A percentile compares a stretch with the other conserved stretches of the same genome.
Conservation (phyloP, 2,113 vertebrate species). For the Pteropus alecto region DNA sequence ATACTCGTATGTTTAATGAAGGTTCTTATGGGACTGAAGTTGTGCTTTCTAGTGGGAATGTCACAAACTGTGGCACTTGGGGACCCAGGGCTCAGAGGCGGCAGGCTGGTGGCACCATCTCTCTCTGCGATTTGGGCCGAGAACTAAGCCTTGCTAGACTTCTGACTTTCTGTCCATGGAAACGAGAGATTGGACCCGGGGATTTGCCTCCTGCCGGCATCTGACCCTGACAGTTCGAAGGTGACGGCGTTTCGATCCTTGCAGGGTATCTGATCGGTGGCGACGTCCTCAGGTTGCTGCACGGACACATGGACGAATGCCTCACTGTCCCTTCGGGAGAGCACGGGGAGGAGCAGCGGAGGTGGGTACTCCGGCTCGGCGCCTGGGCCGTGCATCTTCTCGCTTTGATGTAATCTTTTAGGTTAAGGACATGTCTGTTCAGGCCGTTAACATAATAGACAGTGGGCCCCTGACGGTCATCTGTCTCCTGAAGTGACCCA, state of each 20-base stretch:
- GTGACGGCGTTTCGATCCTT: constrained; percentile 14
- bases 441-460: neutral
- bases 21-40: neutral
- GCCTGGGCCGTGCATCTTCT: neutral
- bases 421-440: neutral
- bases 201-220: fast-evolving
- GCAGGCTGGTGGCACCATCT: no score
- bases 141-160: neutral
- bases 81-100: no score
- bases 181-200: neutral
- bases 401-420: neutral
- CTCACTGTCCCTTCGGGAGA: constrained; percentile 95
- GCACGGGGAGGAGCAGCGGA: constrained; percentile 94
- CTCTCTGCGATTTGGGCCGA: neutral
- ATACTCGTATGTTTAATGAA: neutral
- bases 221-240: neutral
- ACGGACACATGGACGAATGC: constrained; percentile 98
- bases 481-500: neutral
- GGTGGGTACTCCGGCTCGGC: constrained; percentile 78
- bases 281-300: constrained; percentile 93
- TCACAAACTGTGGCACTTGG: neutral
- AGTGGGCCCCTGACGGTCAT: neutral
- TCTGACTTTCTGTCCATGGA: neutral
- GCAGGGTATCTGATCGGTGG: constrained; percentile 96
- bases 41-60: neutral